Conservation (phyloP, 2,888 invertebrate species). For the Drosophila picticornis region DNA sequence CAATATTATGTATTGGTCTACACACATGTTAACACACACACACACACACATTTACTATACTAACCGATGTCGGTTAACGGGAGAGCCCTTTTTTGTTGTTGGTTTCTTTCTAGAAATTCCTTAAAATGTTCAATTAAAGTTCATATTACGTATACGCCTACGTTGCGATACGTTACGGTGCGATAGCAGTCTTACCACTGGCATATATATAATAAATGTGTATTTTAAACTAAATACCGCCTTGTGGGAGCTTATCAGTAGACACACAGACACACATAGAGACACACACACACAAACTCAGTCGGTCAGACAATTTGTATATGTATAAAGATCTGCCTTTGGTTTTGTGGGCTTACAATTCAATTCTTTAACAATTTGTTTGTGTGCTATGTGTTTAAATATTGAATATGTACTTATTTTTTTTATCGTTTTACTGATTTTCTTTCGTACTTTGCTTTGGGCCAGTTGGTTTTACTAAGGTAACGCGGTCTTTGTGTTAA, state of each 20-base stretch:
- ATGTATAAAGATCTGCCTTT: conserved; percentile 15
- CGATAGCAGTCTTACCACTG: conserved; percentile 22
- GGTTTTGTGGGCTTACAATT: conserved; percentile 16
- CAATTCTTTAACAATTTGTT: conserved; percentile 9
- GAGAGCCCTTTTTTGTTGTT: neutral
- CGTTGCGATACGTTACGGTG: conserved; percentile 35
- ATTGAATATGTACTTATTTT: conserved; percentile 23
- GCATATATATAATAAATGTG: conserved; percentile 24
- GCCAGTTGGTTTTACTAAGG: conserved; percentile 18
- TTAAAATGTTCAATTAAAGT: conserved; percentile 15
- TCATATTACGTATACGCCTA: conserved; percentile 68
- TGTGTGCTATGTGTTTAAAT: neutral
- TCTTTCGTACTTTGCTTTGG: conserved; percentile 33
- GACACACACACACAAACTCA: conserved; percentile 12
- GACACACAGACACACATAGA: conserved; percentile 9
- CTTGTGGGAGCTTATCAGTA: conserved; percentile 46
- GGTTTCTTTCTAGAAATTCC: conserved; percentile 40
- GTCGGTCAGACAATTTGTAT: neutral
- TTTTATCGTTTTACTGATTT: conserved; percentile 15
- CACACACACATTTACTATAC: conserved; percentile 21
- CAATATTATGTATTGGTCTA: conserved; percentile 50
- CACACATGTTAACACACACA: neutral
- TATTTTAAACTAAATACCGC: conserved; percentile 27
- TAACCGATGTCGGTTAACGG: conserved; percentile 27
- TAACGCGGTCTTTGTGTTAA: conserved; percentile 8